Base-by-base conservation (phyloP, 2,113 vertebrate species). In the Bombycilla garrulus region DNA sequence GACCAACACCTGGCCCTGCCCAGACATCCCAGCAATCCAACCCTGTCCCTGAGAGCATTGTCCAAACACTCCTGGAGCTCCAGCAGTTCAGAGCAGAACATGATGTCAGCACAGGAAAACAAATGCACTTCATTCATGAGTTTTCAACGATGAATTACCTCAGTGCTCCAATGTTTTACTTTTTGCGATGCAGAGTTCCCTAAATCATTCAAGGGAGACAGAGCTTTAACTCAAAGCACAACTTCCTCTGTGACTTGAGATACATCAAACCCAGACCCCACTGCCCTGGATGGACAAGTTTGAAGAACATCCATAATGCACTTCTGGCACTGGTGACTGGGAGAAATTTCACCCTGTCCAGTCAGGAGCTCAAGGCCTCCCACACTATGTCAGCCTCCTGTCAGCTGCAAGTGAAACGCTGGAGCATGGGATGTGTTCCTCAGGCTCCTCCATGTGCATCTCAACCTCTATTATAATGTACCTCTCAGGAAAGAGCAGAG, bases 381-480 rank as follows among this genome's bases (percentile, higher is more conserved):
- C 4, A 36, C 16, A 54, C 26, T 10, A 1, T 2, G 13, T 12
- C 69, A 85, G 44, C 20, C 16, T 23, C 35, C 13, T 1, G 0
- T 3, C 58, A 81, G 64, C 21, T 23, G 12, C 45, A n/a, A 25
- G 24, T 20, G 57, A 44, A 38, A 58, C 22, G 11, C 22, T 7
- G 28, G 24, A 31, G 3, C 15, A 7, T 1, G 3, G 24, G 22
- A 8, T 5, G 15, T 11, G 26, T 14, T 35, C n/a, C 51, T 45
- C 6, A 17, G 40, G 14, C 2, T 87, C 38, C 58, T 36, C 57
- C 4, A 16, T 0, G 4, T 5, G 33, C 53, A 58, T 6, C 80
- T n/a, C 20, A 35, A 74, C 5, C 42, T 31, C 6, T 5, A 12
- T 8, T 47, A 12, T 12, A 35, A 61, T 61, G 14, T 4, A 28